Evolutionary conservation across 1,140 invertebrate species (phyloP), one percentile per base, ranked within the genome.

Genomic region (Teleopsis dalmanni): DNA sequence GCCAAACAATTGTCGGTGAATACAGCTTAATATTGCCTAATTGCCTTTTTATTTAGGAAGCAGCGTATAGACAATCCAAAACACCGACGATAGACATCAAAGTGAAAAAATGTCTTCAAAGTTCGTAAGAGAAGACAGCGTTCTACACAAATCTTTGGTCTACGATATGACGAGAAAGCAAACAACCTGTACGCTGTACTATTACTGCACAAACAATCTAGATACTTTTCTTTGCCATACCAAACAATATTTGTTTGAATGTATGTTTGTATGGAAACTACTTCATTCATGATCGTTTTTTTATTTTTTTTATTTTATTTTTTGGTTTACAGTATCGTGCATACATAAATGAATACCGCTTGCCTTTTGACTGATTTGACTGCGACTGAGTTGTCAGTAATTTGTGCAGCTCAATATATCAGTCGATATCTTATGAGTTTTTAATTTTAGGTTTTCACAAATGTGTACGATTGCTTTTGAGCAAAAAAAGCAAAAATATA

Each of bases 391-490:
- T 63, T 63, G 59, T 62, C 63, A 66, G 63, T 66, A 66, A 66
- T 66, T 66, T 66, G 63, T 66, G 64, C 65, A 67, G 61, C 64
- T 68, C 65, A 68, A 68, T 68, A 68, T 68, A 61, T 67, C 65
- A 68, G 65, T 68, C 65, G 65, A 68, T 68, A 68, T 68, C 65
- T 68, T 68, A 68, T 68, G 65, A 68, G 65, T 68, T 68, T 68
- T 67, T 68, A 68, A 68, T 68, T 68, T 68, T 62, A 68, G 65
- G 62, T 64, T 62, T 50, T 50, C 50, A 35, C 43, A 48, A 21
- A 22, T 40, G 23, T 26, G 26, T 31, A 35, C 45, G 45, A 27
- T 36, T 37, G 35, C 36, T 27, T 36, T 27, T 38, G 25, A 51
- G 35, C 19, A 47, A 40, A 18, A 36, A 23, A 40, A 34, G 25